Evolutionary conservation across 1,140 invertebrate species (phyloP).

Genomic region (Atta cephalotes): DNA sequence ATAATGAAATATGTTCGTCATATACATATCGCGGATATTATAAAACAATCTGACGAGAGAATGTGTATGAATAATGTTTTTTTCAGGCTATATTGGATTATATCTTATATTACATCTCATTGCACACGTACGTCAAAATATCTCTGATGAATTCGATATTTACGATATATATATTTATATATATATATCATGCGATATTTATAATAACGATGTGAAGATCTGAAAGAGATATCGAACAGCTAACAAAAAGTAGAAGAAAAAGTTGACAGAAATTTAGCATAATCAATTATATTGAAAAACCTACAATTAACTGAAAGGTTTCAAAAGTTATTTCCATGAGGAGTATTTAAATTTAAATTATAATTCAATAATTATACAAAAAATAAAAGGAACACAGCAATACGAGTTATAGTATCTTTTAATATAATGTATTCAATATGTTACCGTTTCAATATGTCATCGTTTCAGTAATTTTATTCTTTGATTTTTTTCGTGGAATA

Average conservation of each 20-base stretch:
- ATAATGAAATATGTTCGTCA: slow-evolving; percentile 2
- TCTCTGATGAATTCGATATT: not conserved
- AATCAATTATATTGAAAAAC: not conserved
- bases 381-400: too few species aligned
- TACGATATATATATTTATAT: too few species aligned
- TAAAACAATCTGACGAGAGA: not conserved
- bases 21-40: too few species aligned
- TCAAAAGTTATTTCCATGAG: not conserved
- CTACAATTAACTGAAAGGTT: not conserved
- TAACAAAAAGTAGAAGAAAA: not conserved
- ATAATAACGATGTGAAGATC: not conserved
- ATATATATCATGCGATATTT: not conserved
- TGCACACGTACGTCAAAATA: slow-evolving; percentile 5
- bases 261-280: not conserved
- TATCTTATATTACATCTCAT: too few species aligned
- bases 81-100: slow-evolving; percentile 1
- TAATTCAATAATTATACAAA: too few species aligned
- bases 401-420: too few species aligned
- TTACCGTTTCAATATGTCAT: too few species aligned
- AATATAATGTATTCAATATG: too few species aligned
- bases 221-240: not conserved
- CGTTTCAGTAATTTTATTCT: too few species aligned
- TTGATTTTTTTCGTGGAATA: too few species aligned
- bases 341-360: too few species aligned
- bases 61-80: not conserved